These are phyloP conservation scores for Simalia tracyae DNA, from an alignment of 2,797 vertebrate species.

Conservation along the genomic window DNA sequence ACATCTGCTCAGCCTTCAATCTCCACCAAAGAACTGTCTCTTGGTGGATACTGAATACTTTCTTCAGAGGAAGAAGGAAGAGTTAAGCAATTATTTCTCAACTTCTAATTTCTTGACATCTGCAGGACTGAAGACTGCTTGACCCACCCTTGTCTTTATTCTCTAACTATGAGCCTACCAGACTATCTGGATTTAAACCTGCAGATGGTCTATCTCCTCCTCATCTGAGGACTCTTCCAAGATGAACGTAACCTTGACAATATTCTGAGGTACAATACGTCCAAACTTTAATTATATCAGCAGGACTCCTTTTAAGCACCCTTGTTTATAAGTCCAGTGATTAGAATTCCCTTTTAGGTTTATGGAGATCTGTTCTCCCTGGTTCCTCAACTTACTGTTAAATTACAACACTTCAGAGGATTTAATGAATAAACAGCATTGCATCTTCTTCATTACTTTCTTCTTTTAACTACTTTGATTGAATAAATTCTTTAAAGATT, in stretches of 20 bases:
- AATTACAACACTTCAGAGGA: slow-evolving; percentile 33
- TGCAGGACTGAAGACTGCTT: background rate
- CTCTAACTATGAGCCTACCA: background rate
- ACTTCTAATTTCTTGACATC: background rate
- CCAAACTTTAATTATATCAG: slow-evolving; percentile 1
- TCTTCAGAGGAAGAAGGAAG: background rate
- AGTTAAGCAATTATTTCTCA: background rate
- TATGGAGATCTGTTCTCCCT: background rate
- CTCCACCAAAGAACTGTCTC: background rate
- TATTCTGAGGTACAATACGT: background rate
- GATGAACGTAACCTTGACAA: slow-evolving; percentile 25
- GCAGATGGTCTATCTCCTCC: background rate
- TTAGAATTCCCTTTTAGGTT: slow-evolving; percentile 5
- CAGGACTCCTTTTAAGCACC: background rate
- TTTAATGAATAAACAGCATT: slow-evolving; percentile 26
- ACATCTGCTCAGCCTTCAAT: background rate
- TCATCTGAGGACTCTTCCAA: background rate
- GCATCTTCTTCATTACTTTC: slow-evolving; percentile 21
- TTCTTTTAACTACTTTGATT: slow-evolving; percentile 41
- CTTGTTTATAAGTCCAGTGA: background rate
- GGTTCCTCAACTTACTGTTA: slow-evolving; percentile 23
- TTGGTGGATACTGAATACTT: background rate
- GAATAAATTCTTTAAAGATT: slow-evolving; percentile 45
- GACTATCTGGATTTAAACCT: background rate
- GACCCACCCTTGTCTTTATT: background rate